Evolutionary conservation across 2,888 invertebrate genomes (phyloP).

Genomic region (Aspidiotus rigidus): DNA sequence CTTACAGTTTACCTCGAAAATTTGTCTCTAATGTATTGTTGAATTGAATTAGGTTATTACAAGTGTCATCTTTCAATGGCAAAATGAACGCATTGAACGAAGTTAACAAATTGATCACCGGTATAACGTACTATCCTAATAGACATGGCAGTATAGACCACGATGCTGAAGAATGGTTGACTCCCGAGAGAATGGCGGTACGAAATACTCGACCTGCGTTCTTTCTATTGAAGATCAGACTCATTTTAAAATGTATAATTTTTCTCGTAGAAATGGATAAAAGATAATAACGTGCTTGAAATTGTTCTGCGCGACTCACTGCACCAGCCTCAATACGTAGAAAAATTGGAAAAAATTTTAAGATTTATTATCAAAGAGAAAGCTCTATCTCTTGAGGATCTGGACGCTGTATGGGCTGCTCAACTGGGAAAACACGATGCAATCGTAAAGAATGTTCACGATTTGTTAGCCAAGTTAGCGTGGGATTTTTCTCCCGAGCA

Average conservation of each 20-base stretch:
- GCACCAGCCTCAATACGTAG: slow-evolving; percentile 96
- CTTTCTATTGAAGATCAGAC: background rate
- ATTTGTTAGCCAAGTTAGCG: slow-evolving; percentile 87
- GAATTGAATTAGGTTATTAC: slow-evolving; percentile 56
- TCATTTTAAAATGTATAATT: slow-evolving; percentile 7
- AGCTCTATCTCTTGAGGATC: slow-evolving; percentile 76
- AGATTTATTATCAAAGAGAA: slow-evolving; percentile 92
- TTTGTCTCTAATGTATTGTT: background rate
- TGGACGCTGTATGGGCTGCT: slow-evolving; percentile 94
- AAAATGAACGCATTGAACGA: slow-evolving; percentile 99
- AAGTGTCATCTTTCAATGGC: slow-evolving; percentile 96
- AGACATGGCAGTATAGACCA: slow-evolving; percentile 62
- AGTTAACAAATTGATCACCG: slow-evolving; percentile 90
- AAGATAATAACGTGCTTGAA: slow-evolving; percentile 87
- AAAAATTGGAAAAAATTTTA: slow-evolving; percentile 92
- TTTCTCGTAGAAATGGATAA: slow-evolving; percentile 74
- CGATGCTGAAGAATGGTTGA: slow-evolving; percentile 68
- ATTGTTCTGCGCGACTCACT: slow-evolving; percentile 90
- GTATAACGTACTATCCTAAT: slow-evolving; percentile 81
- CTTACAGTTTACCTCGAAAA: background rate
- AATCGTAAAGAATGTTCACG: slow-evolving; percentile 95
- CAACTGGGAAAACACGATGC: slow-evolving; percentile 97
- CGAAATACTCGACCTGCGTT: slow-evolving; percentile 42
- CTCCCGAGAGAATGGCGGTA: slow-evolving; percentile 88
- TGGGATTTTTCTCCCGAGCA: slow-evolving; percentile 98